phyloP scores from a whole-genome alignment of 2,888 invertebrate species.

The Yponomeuta sedellus region DNA sequence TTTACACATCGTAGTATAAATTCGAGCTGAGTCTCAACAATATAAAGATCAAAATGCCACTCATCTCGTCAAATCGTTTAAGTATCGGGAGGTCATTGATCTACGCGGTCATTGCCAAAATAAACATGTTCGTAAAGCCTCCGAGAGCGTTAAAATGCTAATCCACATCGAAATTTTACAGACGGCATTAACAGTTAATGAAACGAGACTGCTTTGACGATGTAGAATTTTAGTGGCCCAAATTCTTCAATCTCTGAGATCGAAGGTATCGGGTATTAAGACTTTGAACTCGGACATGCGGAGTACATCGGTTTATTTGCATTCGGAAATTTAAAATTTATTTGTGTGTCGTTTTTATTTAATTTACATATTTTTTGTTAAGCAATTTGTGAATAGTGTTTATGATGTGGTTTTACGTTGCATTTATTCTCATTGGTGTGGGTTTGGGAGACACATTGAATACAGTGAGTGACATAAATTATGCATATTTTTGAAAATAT shows the following conservation, averaged over 20 bases:
- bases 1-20: background rate
- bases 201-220: background rate
- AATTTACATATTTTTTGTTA: slow-evolving; percentile 19
- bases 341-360: slow-evolving; percentile 19
- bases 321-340: slow-evolving; percentile 16
- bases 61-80: slow-evolving; percentile 9
- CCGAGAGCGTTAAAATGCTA: slow-evolving; percentile 50
- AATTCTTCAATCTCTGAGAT: slow-evolving; percentile 51
- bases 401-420: slow-evolving; percentile 43
- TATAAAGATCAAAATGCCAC: slow-evolving; percentile 1
- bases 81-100: slow-evolving; percentile 47
- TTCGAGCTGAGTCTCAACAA: background rate
- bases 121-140: slow-evolving; percentile 38
- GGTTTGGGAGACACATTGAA: slow-evolving; percentile 35
- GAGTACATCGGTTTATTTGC: slow-evolving; percentile 25
- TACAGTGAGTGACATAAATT: slow-evolving; percentile 37
- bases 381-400: slow-evolving; percentile 17
- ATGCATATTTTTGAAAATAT: too few species aligned
- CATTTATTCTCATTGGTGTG: slow-evolving; percentile 41
- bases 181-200: slow-evolving; percentile 25
- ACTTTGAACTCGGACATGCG: slow-evolving; percentile 48
- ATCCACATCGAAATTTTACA: slow-evolving; percentile 26
- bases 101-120: slow-evolving; percentile 70
- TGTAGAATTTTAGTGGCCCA: slow-evolving; percentile 50
- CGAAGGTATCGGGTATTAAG: slow-evolving; percentile 62